Conservation (phyloP, 2,113 vertebrate species). For the Muntiacus reevesi region DNA sequence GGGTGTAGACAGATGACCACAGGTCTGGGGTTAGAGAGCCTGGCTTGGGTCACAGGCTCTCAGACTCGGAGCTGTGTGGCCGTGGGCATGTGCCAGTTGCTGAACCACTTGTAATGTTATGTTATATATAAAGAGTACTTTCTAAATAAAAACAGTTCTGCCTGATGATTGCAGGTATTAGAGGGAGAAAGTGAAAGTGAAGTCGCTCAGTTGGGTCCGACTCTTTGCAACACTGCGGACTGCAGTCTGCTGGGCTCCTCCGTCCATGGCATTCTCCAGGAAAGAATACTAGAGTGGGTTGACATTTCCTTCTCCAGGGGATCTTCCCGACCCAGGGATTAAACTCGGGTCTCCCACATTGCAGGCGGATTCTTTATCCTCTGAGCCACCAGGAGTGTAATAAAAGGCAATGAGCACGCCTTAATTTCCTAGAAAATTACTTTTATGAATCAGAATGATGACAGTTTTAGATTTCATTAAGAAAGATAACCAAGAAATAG, state of each 20-base stretch:
- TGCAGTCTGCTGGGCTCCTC: background rate
- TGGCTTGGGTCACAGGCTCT: background rate
- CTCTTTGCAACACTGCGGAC: background rate
- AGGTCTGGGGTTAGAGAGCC: background rate
- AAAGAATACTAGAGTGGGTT: background rate
- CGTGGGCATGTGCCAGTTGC: background rate
- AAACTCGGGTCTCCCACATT: accelerated
- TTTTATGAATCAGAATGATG: background rate
- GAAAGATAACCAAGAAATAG: background rate
- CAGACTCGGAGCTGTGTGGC: background rate
- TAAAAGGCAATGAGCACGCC: background rate
- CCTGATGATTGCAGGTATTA: too few relatives aligned
- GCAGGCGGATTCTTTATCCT: background rate
- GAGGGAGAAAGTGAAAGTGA: background rate
- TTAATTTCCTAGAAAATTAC: background rate
- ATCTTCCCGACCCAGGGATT: background rate
- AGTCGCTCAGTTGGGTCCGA: background rate
- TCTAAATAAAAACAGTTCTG: background rate
- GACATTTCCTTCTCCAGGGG: background rate
- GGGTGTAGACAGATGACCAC: accelerated
- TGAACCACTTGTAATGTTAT: background rate
- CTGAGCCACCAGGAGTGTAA: background rate
- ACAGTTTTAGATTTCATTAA: background rate
- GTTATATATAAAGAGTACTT: background rate
- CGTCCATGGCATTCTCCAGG: background rate